Evolutionary conservation across 2,888 invertebrate species (phyloP).

Genomic region (Melanostoma mellinum): DNA sequence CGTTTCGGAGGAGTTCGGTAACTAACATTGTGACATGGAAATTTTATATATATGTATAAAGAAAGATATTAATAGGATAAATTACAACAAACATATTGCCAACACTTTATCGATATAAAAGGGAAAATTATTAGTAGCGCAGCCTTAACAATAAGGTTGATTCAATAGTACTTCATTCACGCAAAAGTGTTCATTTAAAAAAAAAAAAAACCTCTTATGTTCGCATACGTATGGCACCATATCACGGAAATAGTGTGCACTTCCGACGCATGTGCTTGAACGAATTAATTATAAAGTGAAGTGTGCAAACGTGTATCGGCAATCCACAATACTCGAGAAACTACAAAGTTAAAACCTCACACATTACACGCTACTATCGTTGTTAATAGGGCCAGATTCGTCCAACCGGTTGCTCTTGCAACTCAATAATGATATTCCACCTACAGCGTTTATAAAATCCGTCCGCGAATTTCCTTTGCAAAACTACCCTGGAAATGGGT

Average conservation of each 20-base stretch:
- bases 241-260: constrained; percentile 26
- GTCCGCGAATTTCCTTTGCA: constrained; percentile 18
- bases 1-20: too few species aligned
- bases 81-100: too few species aligned
- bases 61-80: too few species aligned
- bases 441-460: not conserved
- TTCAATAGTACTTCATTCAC: too few species aligned
- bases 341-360: constrained; percentile 2
- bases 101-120: too few species aligned
- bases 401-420: constrained; percentile 18
- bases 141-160: too few species aligned
- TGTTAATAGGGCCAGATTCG: constrained; percentile 15
- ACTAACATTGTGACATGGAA: too few species aligned
- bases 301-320: constrained; percentile 19
- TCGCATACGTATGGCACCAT: not conserved
- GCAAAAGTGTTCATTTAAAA: not conserved
- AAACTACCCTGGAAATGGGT: constrained; percentile 10
- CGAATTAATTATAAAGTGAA: constrained; percentile 49
- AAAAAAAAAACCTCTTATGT: not conserved
- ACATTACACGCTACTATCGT: constrained; percentile 37
- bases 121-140: too few species aligned
- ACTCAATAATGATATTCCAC: constrained; percentile 1
- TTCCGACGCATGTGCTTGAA: constrained; percentile 36
- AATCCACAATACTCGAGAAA: not conserved
- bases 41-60: too few species aligned